A percentile compares a stretch with the other conserved stretches of the same genome.
Evolutionary conservation across 2,888 invertebrate genomes (phyloP).

Genomic region (Laothoe populi): DNA sequence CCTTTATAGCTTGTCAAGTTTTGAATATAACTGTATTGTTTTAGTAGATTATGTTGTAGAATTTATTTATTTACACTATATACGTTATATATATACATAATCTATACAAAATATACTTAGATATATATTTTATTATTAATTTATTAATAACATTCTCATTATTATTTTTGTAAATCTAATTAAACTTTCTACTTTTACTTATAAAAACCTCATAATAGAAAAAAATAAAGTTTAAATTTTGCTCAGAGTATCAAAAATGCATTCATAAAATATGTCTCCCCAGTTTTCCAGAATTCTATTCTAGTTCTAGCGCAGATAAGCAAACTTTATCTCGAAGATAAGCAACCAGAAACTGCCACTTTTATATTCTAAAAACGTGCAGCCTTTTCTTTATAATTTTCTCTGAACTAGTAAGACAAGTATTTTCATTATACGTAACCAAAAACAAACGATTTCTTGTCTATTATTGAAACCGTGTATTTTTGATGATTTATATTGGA

Average conservation of each 20-base stretch:
- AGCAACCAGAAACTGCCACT: slow-evolving; percentile 1
- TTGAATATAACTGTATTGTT: too few relatives aligned
- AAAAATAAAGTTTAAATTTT: neutral
- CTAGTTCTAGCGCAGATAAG: slow-evolving; percentile 5
- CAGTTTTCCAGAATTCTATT: slow-evolving; percentile 2
- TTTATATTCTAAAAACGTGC: slow-evolving; percentile 6
- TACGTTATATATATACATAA: too few relatives aligned
- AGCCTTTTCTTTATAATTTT: neutral
- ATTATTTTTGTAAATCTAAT: too few relatives aligned
- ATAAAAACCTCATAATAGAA: neutral
- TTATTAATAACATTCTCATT: too few relatives aligned
- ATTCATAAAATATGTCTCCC: neutral
- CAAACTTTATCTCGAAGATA: slow-evolving; percentile 21
- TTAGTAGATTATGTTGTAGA: too few relatives aligned
- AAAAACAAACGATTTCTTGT: neutral
- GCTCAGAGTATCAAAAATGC: neutral
- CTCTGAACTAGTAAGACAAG: neutral
- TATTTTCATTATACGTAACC: neutral
- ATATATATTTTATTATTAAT: too few relatives aligned
- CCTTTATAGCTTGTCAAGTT: too few relatives aligned
- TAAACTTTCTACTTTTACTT: too few relatives aligned
- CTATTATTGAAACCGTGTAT: neutral
- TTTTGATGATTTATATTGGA: too few relatives aligned
- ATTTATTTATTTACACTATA: too few relatives aligned
- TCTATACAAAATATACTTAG: too few relatives aligned